phyloP scores from a whole-genome alignment of 2,797 vertebrate genomes.

The Cirrhinus molitorella region DNA sequence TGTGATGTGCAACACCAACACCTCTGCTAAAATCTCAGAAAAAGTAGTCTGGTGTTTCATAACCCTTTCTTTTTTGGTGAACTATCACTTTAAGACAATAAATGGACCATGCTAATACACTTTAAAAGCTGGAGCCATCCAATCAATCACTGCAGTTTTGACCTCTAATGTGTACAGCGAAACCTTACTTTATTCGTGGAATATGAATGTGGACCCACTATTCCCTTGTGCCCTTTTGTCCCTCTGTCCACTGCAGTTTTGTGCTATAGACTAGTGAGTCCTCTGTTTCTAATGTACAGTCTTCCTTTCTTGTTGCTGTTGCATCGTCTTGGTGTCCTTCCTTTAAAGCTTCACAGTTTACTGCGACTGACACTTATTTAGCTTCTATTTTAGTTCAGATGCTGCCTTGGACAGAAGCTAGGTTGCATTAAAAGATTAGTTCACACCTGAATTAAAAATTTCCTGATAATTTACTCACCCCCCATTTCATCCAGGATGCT shows the following conservation, averaged over 20 bases:
- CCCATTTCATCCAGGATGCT: too few relatives aligned
- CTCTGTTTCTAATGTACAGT: constrained; percentile 20
- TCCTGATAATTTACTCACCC: too few relatives aligned
- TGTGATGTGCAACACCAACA: too few relatives aligned
- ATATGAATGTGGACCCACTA: constrained; percentile 9
- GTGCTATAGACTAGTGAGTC: constrained; percentile 13
- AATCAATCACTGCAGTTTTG: neutral
- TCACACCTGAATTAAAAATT: too few relatives aligned
- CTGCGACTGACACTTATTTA: neutral
- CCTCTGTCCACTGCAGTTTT: constrained; percentile 30
- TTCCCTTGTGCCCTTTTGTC: neutral
- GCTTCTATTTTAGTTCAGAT: neutral
- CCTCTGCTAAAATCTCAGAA: too few relatives aligned
- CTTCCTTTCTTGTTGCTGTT: constrained; percentile 5
- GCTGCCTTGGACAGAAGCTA: too few relatives aligned
- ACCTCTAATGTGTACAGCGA: neutral
- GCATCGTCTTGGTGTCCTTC: constrained; percentile 37
- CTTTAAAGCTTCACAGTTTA: neutral
- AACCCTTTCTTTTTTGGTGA: neutral
- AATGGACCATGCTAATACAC: constrained; percentile 22
- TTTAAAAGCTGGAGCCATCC: neutral
- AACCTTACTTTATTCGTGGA: neutral
- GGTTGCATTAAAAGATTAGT: too few relatives aligned
- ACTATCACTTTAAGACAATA: neutral
- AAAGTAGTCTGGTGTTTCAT: too few relatives aligned